These are phyloP conservation scores for Etheostoma cragini DNA, from an alignment of 2,113 vertebrate species.

Conservation along the genomic window DNA sequence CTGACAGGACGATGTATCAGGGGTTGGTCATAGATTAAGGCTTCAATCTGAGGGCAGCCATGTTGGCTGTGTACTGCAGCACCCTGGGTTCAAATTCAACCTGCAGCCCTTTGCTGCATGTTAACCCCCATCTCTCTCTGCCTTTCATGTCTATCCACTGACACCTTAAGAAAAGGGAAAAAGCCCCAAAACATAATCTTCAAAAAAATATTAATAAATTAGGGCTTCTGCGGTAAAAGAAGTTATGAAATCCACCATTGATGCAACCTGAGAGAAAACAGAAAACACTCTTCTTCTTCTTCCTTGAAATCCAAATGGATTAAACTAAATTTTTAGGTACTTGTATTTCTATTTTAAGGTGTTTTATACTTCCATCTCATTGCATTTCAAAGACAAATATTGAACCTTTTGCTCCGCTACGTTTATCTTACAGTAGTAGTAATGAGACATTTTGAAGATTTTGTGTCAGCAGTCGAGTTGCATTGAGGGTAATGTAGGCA, in stretches of 20 bases:
- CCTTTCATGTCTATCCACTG: no score
- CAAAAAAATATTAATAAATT: background rate
- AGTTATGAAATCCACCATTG: slow-evolving; percentile 50
- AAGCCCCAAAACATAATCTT: no score
- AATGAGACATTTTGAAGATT: background rate
- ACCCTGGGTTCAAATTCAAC: no score
- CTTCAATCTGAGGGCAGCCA: no score
- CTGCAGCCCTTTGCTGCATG: no score
- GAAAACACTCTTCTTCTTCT: slow-evolving; percentile 8
- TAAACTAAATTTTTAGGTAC: background rate
- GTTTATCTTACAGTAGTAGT: background rate
- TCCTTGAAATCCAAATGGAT: slow-evolving; percentile 24
- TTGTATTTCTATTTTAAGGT: background rate
- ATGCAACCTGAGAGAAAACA: slow-evolving; percentile 34
- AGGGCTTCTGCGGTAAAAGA: slow-evolving; percentile 20
- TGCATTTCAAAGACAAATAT: background rate
- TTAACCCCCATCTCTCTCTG: no score
- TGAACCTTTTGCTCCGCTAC: background rate
- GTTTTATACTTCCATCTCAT: background rate
- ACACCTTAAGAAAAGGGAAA: no score
- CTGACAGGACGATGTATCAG: slow-evolving; percentile 8
- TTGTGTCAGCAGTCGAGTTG: background rate
- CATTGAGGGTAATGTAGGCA: background rate
- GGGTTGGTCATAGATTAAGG: background rate
- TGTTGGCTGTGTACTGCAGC: no score